phyloP scores from a whole-genome alignment of 2,888 invertebrate genomes.

The Papilio demoleus region DNA sequence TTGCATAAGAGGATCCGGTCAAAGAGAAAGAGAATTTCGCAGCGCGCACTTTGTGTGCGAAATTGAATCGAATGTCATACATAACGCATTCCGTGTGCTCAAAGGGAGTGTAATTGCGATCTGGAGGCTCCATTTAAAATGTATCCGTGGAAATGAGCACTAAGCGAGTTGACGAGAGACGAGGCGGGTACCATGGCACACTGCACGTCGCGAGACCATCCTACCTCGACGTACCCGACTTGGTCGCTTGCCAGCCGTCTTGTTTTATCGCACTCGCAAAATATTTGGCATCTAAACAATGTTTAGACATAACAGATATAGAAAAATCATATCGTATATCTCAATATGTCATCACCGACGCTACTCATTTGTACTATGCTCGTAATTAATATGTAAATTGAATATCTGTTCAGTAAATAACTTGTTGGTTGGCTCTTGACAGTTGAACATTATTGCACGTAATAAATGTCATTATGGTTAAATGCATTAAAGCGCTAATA shows the following conservation, averaged over 20 bases:
- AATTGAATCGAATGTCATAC: constrained; percentile 81
- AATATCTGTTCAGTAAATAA: constrained; percentile 35
- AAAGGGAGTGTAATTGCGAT: constrained; percentile 81
- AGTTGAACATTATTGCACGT: constrained; percentile 20
- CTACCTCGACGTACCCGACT: constrained; percentile 74
- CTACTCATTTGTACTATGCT: constrained; percentile 46
- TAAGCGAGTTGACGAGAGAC: constrained; percentile 57
- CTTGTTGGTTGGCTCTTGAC: constrained; percentile 20
- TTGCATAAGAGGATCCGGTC: constrained; percentile 70
- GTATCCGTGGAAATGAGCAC: constrained; percentile 76
- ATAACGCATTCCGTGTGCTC: constrained; percentile 75
- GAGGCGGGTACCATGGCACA: constrained; percentile 49
- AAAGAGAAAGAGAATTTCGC: constrained; percentile 76
- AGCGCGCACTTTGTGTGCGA: constrained; percentile 74
- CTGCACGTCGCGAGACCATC: constrained; percentile 69
- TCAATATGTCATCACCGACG: constrained; percentile 66
- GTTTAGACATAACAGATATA: constrained; percentile 77
- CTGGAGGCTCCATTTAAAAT: constrained; percentile 79
- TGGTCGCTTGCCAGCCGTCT: constrained; percentile 79
- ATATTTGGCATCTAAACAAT: constrained; percentile 80
- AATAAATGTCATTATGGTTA: constrained; percentile 19
- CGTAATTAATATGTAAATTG: constrained; percentile 48
- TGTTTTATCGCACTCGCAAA: constrained; percentile 77
- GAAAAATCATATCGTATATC: constrained; percentile 71
- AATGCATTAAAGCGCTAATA: constrained; percentile 42